Base-by-base conservation (phyloP, 2,888 invertebrate species). In the Ophioninae sp. region DNA sequence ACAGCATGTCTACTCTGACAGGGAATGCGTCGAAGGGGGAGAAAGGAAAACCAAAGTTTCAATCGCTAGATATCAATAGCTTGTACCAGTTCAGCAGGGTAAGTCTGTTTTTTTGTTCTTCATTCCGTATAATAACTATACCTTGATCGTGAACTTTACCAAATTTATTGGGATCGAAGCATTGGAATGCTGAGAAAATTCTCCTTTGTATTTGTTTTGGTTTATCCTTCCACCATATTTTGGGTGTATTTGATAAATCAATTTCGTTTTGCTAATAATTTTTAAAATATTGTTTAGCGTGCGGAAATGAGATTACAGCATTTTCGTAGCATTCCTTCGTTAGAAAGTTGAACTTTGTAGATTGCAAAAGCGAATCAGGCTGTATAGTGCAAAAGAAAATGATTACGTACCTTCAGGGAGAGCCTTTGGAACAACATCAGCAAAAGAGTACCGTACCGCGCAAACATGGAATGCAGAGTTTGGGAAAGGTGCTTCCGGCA, bases 401-500 rank as follows among this genome's bases (percentile, higher is more conserved):
- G 30, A 62, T 17, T 7, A 10, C 79, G 10, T 85, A 82, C 79
- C 93, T 93, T 76, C 90, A 97, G 97, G 97, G 97, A 93, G 97
- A 97, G 94, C 96, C 96, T 93, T 96, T 95, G 91, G 97, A 98
- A 94, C 96, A 97, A 93, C 96, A 96, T 92, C 96, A 96, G 93
- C 96, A 96, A 92, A 97, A 97, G 94, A 97, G 95, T 94, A 96
- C 96, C 94, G 95, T 97, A 94, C 96, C 96, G 93, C 97, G 97
- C 94, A 99, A 99, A 96, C 98, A 99, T 98, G 99, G 99, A 96
- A 98, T 99, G 97, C 99, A 99, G 97, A 97, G 97, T 95, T 96
- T 99, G 96, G 99, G 99, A 94, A 99, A 99, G 96, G 98, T 99
- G 94, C 98, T 97, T 94, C 97, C 97, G 94, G 98, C 98, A 93